phyloP scores from a whole-genome alignment of 2,797 vertebrate species.

The Pristis pectinata region DNA sequence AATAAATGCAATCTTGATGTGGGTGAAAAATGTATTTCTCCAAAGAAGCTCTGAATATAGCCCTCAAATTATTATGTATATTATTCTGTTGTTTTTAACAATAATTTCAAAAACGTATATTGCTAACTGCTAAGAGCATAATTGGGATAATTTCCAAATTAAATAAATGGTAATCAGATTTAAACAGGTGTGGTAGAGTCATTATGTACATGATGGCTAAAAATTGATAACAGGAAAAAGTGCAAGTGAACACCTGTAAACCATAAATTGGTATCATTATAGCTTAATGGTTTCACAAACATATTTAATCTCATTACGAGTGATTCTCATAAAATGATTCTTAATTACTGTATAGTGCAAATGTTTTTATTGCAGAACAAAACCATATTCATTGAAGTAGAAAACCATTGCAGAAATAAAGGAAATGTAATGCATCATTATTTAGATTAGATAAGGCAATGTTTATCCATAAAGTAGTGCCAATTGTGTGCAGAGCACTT shows the following conservation, averaged over 20 bases:
- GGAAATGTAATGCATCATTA: conserved; percentile 85
- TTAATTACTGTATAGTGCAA: conserved; percentile 67
- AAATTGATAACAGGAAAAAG: not conserved
- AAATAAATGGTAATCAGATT: conserved; percentile 20
- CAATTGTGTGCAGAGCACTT: conserved; percentile 62
- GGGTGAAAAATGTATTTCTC: not conserved
- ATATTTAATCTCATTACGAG: conserved; percentile 72
- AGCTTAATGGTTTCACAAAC: conserved; percentile 73
- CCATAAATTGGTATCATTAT: conserved; percentile 46
- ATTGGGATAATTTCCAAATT: conserved; percentile 30
- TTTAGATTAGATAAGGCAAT: conserved; percentile 79
- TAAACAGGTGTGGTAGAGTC: conserved; percentile 21
- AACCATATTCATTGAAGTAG: conserved; percentile 71
- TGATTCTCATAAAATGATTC: conserved; percentile 62
- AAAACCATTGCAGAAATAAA: conserved; percentile 70
- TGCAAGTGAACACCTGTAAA: conserved; percentile 39
- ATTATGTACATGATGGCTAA: not conserved
- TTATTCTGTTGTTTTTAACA: not conserved
- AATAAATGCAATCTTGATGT: not conserved
- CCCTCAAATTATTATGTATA: not conserved
- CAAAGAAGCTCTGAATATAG: not conserved
- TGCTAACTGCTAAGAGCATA: not conserved
- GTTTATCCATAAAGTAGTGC: conserved; percentile 72
- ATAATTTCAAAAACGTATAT: not conserved
- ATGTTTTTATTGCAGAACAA: conserved; percentile 76